A percentile compares a stretch with the other conserved stretches of the same genome.
Evolutionary conservation across 2,888 invertebrate species (phyloP).

Genomic region (Leptarthrus brevirostris): DNA sequence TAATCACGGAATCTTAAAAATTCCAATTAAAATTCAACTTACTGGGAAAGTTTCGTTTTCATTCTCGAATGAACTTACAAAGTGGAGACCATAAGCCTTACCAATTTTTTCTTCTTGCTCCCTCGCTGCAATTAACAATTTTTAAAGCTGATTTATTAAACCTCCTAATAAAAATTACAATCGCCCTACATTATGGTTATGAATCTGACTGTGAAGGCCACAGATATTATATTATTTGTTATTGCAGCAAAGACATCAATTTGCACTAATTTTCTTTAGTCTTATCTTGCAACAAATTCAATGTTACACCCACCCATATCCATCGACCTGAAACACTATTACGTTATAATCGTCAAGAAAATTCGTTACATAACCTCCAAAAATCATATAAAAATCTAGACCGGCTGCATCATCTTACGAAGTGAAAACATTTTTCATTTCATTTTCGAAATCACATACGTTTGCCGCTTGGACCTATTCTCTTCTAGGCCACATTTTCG

Average conservation of each 20-base stretch:
- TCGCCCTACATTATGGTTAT: too few species aligned
- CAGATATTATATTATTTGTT: too few species aligned
- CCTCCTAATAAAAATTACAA: too few species aligned
- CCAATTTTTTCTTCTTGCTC: too few species aligned
- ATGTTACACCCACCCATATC: conserved; percentile 10
- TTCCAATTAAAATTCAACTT: too few species aligned
- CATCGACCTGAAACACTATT: conserved; percentile 37
- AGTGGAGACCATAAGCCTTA: too few species aligned
- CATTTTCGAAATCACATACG: conserved; percentile 47
- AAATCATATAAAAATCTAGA: conserved; percentile 8
- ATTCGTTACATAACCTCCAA: conserved; percentile 17
- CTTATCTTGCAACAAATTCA: conserved; percentile 11
- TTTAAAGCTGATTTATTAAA: too few species aligned
- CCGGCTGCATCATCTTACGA: conserved; percentile 8
- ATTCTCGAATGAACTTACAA: too few species aligned
- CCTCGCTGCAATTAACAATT: too few species aligned
- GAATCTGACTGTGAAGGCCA: too few species aligned
- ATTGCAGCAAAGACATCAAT: background rate
- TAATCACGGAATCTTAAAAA: too few species aligned
- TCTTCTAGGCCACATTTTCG: background rate
- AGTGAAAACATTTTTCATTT: conserved; percentile 40
- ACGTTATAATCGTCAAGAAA: conserved; percentile 5
- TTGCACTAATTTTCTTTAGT: background rate
- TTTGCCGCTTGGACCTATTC: background rate
- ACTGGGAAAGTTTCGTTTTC: too few species aligned